These are phyloP conservation scores for Argyrosomus japonicus DNA, from an alignment of 2,113 vertebrate genomes.

Conservation along the genomic window DNA sequence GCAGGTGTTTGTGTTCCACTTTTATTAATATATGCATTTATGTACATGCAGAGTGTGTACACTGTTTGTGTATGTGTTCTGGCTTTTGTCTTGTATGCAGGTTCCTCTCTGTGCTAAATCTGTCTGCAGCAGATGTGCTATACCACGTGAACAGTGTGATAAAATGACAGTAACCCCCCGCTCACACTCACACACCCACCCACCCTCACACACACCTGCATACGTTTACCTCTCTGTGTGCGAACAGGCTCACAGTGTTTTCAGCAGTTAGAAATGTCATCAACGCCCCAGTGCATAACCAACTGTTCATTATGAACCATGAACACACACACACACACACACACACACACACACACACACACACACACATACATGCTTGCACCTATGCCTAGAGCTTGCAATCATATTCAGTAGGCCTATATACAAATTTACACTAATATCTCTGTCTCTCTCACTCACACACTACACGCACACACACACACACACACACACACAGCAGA, in stretches of 20 bases:
- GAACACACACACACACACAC: slow-evolving; percentile 26
- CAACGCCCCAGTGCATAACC: slow-evolving; percentile 32
- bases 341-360: slow-evolving; percentile 20
- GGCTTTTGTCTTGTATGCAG: not conserved
- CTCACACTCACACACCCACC: not conserved
- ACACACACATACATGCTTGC: slow-evolving; percentile 14
- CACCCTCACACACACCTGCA: slow-evolving; percentile 36
- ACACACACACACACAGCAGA: not conserved
- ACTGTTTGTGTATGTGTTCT: not conserved
- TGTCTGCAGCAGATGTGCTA: slow-evolving; percentile 16
- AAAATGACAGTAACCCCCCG: slow-evolving; percentile 1
- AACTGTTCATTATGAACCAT: slow-evolving; percentile 43
- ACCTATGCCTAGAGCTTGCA: not conserved
- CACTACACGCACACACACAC: not conserved
- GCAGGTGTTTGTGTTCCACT: not conserved
- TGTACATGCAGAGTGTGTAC: not conserved
- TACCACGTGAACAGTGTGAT: slow-evolving; percentile 17
- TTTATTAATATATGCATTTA: not conserved
- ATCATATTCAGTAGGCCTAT: not conserved
- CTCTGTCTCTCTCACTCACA: not conserved
- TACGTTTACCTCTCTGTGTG: slow-evolving; percentile 46
- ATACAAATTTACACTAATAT: not conserved
- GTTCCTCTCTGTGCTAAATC: slow-evolving; percentile 5
- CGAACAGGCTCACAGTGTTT: slow-evolving; percentile 36
- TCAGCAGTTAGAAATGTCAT: slow-evolving; percentile 45